Base-by-base conservation (phyloP, 2,113 vertebrate genomes). In the Coptodon bakossiorum region DNA sequence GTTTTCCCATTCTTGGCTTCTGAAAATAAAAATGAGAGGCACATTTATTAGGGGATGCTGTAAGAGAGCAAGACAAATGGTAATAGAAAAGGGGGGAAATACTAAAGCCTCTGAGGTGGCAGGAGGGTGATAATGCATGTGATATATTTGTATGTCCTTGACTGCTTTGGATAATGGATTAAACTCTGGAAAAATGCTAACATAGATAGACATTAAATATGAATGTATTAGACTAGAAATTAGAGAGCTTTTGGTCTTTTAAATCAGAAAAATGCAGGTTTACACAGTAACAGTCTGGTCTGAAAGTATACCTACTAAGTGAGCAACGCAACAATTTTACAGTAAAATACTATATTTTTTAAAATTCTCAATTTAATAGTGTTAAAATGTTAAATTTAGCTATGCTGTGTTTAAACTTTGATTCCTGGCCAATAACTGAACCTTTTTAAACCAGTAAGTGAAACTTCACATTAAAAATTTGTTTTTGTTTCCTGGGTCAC, bases 1-100 rank as follows among this genome's bases (percentile, higher is more conserved):
- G 82, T 88, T 94, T 94, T 89, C 61, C 40, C 13, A 29, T 89
- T 86, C 81, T 85, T 71, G 85, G 83, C 45, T 89, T 92, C 88
- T 80, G 86, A 88, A 86, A 94, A 87, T 86, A 91, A 91, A 80
- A 56, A 92, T 1, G n/a, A 89, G 76, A 83, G 29, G 40, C 45
- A 81, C 61, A 91, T 85, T 83, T 88, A 87, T 92, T 71, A 85
- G 66, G 6, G 2, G 81, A 82, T 78, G 71, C 73, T 36, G 4
- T 40, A 83, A 86, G 79, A 88, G 45, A 83, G 80, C 66, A 82
- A 83, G 82, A 88, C 7, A 88, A 53, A 86, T 84, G n/a, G 79
- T 83, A 24, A 59, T 17, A 63, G 11, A 52, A 83, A 73, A 17
- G 11, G 6, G 5, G 12, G 10, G 17, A 56, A n/a, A 81, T 9